Evolutionary conservation across 2,797 vertebrate genomes (phyloP), one percentile per base, ranked within the genome.

Genomic region (Eremophila alpestris): DNA sequence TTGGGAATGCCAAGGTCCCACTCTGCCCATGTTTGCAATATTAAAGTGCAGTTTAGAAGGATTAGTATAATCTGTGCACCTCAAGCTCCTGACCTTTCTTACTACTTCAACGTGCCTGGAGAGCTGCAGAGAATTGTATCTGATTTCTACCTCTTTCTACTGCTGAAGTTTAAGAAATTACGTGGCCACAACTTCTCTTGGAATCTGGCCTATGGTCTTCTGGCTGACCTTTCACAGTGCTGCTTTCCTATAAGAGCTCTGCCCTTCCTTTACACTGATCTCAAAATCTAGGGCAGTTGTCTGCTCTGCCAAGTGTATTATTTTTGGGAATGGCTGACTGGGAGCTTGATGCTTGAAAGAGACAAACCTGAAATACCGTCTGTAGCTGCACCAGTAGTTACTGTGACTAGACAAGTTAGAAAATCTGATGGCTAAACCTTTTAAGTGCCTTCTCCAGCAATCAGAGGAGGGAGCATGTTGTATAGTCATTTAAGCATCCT

Each of bases 141-240:
- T 32, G 40, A 8, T 62, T 75, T 64, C 49, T 65, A 23, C 74
- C 41, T 75, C 68, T 59, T 92, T 46, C 34, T 91, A 38, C 82
- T 78, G 54, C 43, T 68, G 6, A 80, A 59, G 16, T 88, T 77
- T 20, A 83, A 90, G 88, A 49, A 91, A 54, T 79, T 36, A 58
- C 0, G 5, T 87, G 84, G 69, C 76, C 81, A 30, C 34, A 81
- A 45, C 43, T 75, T 75, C 65, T 83, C 16, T 81, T 92, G 94
- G 90, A 93, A 58, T 43, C 78, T 78, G 65, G 76, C 89, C 88
- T 81, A n/a, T 93, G 84, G 48, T 89, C 74, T 63, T 79, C 86
- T 94, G 92, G 86, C 95, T 94, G 93, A 92, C 93, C 87, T 93
- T 76, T 77, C 76, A 2, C 46, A 80, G 41, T 7, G 34, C 70